phyloP scores from a whole-genome alignment of 2,113 vertebrate genomes.

The Ia io region DNA sequence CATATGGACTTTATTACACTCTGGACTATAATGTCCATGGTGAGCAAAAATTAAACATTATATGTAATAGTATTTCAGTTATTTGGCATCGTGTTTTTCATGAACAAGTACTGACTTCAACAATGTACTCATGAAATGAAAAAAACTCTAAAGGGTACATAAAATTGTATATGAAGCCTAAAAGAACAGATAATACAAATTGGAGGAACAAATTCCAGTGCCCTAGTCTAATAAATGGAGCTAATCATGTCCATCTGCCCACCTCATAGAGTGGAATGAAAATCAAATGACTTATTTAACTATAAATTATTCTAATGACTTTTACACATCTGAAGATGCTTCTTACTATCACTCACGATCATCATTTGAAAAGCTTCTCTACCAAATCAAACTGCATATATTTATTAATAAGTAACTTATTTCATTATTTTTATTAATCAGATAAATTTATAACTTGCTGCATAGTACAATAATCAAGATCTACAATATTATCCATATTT shows the following conservation, averaged over 20 bases:
- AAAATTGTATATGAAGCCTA: not conserved
- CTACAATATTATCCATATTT: not conserved
- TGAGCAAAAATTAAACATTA: not conserved
- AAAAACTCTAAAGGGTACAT: not conserved
- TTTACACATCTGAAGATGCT: not conserved
- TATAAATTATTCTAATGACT: constrained; percentile 1
- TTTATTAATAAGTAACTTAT: not conserved
- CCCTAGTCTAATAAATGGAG: not conserved
- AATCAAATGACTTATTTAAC: not conserved
- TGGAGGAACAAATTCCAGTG: not conserved
- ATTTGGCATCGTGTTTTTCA: not conserved
- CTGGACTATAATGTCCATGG: not conserved
- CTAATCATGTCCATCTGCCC: not conserved
- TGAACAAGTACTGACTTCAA: not conserved
- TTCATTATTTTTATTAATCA: not conserved
- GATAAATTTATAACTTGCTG: not conserved
- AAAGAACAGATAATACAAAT: not conserved
- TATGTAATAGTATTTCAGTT: not conserved
- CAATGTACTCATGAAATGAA: not conserved
- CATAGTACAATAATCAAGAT: not conserved
- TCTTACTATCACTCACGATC: not conserved
- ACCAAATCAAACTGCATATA: not conserved
- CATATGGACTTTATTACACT: not conserved
- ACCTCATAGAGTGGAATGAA: not conserved
- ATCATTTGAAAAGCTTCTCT: not conserved